Percentiles rank a stretch among this genome's conserved stretches.
Evolutionary conservation across 2,797 vertebrate species (phyloP).

Genomic region (Morus bassanus): DNA sequence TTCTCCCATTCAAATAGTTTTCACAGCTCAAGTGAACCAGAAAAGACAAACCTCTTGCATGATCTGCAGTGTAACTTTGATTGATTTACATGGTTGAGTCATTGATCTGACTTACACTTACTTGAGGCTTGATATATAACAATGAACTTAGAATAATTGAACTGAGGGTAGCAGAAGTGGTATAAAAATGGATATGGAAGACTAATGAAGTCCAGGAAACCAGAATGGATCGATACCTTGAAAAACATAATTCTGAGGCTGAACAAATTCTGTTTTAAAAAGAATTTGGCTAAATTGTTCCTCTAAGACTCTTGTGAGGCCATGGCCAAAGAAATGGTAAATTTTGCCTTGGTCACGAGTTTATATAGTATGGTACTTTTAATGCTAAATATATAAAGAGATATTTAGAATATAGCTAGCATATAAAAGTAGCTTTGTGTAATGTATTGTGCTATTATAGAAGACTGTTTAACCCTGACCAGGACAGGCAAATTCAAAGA

Average conservation of each 20-base stretch:
- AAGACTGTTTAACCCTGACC: background rate
- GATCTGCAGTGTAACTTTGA: background rate
- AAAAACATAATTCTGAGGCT: background rate
- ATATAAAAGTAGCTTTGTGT: background rate
- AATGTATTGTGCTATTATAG: background rate
- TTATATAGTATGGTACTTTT: background rate
- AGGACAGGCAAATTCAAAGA: background rate
- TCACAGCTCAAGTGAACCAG: background rate
- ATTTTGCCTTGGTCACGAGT: background rate
- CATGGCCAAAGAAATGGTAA: background rate
- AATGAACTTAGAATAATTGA: background rate
- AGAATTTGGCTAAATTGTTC: background rate
- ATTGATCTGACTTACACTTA: background rate
- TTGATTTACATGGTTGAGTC: background rate
- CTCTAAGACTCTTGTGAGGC: background rate
- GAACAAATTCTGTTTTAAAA: background rate
- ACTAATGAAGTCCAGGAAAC: background rate
- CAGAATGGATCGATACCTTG: background rate
- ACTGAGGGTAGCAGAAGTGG: background rate
- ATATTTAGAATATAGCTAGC: background rate
- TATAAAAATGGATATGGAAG: background rate
- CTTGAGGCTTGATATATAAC: background rate
- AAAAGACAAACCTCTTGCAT: background rate
- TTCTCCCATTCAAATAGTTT: background rate
- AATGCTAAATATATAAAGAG: background rate